Evolutionary conservation across 2,113 vertebrate genomes (phyloP).

Genomic region (Thalassoma bifasciatum): DNA sequence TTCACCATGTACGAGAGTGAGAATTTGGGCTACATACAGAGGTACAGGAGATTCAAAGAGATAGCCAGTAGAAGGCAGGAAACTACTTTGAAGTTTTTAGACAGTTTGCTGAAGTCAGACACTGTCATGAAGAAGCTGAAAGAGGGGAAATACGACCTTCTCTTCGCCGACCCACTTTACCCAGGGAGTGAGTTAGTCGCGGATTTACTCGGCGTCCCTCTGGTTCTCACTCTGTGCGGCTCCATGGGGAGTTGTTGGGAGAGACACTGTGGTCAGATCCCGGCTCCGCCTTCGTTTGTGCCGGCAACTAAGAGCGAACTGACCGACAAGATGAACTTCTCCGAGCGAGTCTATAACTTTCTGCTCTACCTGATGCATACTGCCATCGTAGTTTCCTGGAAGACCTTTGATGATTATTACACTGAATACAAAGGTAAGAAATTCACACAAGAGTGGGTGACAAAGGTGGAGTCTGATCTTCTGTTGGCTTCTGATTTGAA

Average conservation of each 20-base stretch:
- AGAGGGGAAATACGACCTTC: slow-evolving; percentile 71
- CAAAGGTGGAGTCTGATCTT: too few relatives aligned
- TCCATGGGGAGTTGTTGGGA: slow-evolving; percentile 65
- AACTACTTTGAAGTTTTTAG: slow-evolving; percentile 40
- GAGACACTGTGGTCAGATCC: slow-evolving; percentile 74
- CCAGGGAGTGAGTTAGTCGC: slow-evolving; percentile 76
- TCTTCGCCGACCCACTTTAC: slow-evolving; percentile 74
- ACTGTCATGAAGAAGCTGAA: slow-evolving; percentile 72
- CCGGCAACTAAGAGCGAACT: slow-evolving; percentile 76
- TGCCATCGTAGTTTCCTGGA: slow-evolving; percentile 3
- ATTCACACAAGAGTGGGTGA: neutral
- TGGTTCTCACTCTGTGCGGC: slow-evolving; percentile 76
- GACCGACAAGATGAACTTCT: slow-evolving; percentile 81
- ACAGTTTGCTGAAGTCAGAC: slow-evolving; percentile 73
- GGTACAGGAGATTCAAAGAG: slow-evolving; percentile 39
- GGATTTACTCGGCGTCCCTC: slow-evolving; percentile 72
- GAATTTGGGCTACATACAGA: slow-evolving; percentile 55
- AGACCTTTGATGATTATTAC: slow-evolving; percentile 71
- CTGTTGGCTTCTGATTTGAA: too few relatives aligned
- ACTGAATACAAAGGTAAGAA: slow-evolving; percentile 79
- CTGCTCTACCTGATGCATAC: slow-evolving; percentile 71
- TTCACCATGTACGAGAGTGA: slow-evolving; percentile 74
- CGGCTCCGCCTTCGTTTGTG: slow-evolving; percentile 80
- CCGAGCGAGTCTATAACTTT: slow-evolving; percentile 75
- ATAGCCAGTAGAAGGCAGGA: slow-evolving; percentile 33